Conservation (phyloP, 2,113 vertebrate genomes). For the Rhizomys pruinosus region DNA sequence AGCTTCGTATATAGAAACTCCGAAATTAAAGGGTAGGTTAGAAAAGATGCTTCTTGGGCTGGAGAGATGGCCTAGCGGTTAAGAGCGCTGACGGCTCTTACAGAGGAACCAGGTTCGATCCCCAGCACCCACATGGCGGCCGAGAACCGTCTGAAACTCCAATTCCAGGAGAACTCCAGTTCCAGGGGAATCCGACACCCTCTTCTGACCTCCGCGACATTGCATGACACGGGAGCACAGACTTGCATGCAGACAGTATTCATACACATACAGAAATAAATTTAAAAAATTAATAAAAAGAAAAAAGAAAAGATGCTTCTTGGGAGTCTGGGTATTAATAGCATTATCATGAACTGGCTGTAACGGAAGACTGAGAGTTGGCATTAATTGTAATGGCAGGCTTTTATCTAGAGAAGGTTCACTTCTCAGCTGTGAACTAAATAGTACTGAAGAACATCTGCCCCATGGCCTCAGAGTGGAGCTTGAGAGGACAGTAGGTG, state of each 20-base stretch:
- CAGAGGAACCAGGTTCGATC: too few species aligned
- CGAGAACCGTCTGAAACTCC: too few species aligned
- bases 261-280: too few species aligned
- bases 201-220: too few species aligned
- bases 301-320: neutral
- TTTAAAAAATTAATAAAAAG: too few species aligned
- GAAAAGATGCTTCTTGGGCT: neutral
- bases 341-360: neutral
- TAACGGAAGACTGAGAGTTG: neutral
- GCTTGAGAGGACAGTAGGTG: neutral
- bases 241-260: too few species aligned
- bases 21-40: neutral
- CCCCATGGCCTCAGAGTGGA: neutral
- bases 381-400: neutral
- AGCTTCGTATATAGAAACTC: neutral
- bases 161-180: too few species aligned
- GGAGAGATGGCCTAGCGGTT: too few species aligned
- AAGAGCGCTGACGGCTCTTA: too few species aligned
- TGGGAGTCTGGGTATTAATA: neutral
- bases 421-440: neutral
- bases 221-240: too few species aligned
- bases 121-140: too few species aligned
- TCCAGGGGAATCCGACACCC: too few species aligned
- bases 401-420: neutral
- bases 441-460: accelerated